Conservation (phyloP, 92 coral and sea anemone genomes). For the Blastomussa wellsi region DNA sequence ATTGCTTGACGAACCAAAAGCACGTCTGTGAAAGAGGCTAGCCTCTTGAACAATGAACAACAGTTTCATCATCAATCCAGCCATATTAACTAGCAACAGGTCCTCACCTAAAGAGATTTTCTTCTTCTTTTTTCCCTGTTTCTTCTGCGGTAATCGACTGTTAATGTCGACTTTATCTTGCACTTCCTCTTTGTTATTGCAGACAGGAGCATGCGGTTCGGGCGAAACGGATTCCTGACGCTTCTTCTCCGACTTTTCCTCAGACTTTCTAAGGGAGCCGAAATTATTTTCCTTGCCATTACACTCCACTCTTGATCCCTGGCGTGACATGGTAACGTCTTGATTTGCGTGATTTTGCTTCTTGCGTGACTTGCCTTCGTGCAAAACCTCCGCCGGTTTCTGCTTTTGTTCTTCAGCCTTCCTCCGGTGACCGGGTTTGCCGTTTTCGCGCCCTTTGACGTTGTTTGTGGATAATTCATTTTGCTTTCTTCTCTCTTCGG, state of each 20-base stretch:
- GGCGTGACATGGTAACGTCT: conserved; percentile 35
- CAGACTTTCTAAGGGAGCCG: conserved; percentile 41
- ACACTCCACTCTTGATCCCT: conserved; percentile 1
- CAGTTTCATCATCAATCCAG: no score
- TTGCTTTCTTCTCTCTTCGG: conserved; percentile 8
- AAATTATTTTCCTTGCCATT: conserved; percentile 42
- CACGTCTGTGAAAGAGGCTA: no score
- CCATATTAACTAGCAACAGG: no score
- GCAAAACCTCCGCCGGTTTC: conserved; percentile 26
- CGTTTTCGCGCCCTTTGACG: conserved; percentile 14
- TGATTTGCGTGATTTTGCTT: conserved; percentile 30
- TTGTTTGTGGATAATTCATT: background rate
- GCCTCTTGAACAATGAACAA: no score
- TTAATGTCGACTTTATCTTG: conserved; percentile 29
- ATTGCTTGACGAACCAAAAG: no score
- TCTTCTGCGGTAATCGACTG: conserved; percentile 43
- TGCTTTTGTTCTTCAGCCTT: conserved; percentile 17
- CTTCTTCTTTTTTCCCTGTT: conserved; percentile 60
- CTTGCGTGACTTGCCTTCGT: conserved; percentile 44
- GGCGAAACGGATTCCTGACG: conserved; percentile 37
- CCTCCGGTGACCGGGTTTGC: conserved; percentile 22
- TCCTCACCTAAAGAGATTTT: conserved; percentile 44
- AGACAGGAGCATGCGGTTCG: conserved; percentile 8
- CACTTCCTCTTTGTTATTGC: conserved; percentile 4
- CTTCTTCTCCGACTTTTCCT: conserved; percentile 38